phyloP scores from a whole-genome alignment of 2,797 vertebrate genomes.

The Aeoliscus strigatus region DNA sequence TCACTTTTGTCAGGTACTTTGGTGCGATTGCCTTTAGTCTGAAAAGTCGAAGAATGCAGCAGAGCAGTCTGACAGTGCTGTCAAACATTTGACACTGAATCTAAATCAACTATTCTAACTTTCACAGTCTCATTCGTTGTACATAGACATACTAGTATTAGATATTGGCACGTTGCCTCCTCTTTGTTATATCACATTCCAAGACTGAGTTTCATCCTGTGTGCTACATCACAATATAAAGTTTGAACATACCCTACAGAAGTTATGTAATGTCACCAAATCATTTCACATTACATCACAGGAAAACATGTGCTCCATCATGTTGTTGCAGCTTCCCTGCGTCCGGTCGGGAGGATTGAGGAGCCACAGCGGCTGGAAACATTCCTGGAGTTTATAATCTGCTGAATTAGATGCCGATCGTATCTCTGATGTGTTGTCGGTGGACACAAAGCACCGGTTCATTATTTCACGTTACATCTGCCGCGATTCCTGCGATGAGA shows the following conservation, averaged over 20 bases:
- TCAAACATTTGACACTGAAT: too few species aligned
- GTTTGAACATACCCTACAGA: not conserved
- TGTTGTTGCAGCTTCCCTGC: not conserved
- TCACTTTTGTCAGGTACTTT: not conserved
- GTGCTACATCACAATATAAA: not conserved
- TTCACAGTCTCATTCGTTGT: too few species aligned
- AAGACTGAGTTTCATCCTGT: too few species aligned
- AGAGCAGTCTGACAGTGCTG: not conserved
- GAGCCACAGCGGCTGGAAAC: not conserved
- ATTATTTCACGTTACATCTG: constrained; percentile 3
- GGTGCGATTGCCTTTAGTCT: too few species aligned
- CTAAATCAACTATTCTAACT: too few species aligned
- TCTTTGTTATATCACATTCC: too few species aligned
- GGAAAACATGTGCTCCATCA: not conserved
- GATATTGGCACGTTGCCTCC: too few species aligned
- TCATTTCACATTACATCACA: not conserved
- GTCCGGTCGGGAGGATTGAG: not conserved
- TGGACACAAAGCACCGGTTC: not conserved
- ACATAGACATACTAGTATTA: too few species aligned
- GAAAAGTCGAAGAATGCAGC: too few species aligned
- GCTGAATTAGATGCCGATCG: not conserved
- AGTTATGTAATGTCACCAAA: too few species aligned
- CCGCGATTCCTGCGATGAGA: not conserved
- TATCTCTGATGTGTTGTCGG: not conserved
- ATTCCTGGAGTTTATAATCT: not conserved